A percentile compares a stretch with the other conserved stretches of the same genome.
Conservation (phyloP, 2,888 invertebrate genomes). For the Conus canariensis region DNA sequence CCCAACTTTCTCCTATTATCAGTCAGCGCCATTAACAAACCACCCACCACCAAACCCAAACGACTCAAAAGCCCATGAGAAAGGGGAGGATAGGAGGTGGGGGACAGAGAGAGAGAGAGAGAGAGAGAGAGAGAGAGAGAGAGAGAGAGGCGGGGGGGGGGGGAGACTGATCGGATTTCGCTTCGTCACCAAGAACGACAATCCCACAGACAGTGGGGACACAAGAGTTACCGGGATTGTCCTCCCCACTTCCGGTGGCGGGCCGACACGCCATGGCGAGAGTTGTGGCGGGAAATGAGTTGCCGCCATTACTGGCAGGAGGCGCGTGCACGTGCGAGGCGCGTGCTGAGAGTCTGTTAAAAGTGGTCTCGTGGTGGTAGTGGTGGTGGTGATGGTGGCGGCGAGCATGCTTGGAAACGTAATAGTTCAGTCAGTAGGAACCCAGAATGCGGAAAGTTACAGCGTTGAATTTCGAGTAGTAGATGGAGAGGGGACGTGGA, state of each 20-base stretch:
- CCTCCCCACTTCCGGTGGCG: slow-evolving; percentile 22
- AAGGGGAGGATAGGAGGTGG: too few species aligned
- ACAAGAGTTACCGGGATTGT: slow-evolving; percentile 34
- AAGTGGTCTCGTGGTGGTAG: neutral
- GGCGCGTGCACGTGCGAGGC: neutral
- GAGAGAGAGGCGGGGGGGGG: too few species aligned
- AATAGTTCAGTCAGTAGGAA: slow-evolving; percentile 2
- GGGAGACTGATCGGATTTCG: neutral
- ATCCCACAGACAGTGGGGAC: slow-evolving; percentile 12
- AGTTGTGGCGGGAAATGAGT: slow-evolving; percentile 2
- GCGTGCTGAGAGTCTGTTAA: slow-evolving; percentile 7
- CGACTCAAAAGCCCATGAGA: too few species aligned
- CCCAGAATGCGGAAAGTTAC: neutral
- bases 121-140: too few species aligned
- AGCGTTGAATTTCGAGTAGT: too few species aligned
- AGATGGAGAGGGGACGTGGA: too few species aligned
- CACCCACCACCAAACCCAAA: too few species aligned
- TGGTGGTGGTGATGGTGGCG: neutral
- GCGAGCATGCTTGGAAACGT: slow-evolving; percentile 1
- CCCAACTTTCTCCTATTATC: too few species aligned
- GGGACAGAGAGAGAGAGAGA: too few species aligned
- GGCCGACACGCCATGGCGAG: neutral
- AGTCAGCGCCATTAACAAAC: too few species aligned
- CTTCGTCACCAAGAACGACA: slow-evolving; percentile 30
- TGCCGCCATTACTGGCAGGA: neutral